Evolutionary conservation across 2,888 invertebrate species (phyloP).

Genomic region (Sabatieria punctata): DNA sequence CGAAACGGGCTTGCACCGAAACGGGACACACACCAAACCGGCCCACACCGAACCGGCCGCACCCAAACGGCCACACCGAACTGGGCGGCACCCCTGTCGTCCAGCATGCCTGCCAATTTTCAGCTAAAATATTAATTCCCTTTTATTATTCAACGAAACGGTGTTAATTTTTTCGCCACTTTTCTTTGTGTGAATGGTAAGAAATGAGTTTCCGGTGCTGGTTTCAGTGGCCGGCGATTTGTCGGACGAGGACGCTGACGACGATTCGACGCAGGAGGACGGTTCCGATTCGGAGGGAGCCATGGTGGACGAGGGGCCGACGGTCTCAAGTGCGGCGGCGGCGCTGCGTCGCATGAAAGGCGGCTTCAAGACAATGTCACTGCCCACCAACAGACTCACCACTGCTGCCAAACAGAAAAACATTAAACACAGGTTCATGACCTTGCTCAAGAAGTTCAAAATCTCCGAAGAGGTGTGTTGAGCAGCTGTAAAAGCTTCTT

Average conservation of each 20-base stretch:
- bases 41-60: too few relatives aligned
- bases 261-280: constrained; percentile 8
- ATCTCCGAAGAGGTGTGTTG: constrained; percentile 74
- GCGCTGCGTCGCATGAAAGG: constrained; percentile 3
- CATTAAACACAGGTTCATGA: constrained; percentile 88
- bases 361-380: constrained; percentile 1
- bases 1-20: too few relatives aligned
- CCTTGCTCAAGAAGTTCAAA: constrained; percentile 76
- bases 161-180: too few relatives aligned
- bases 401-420: constrained; percentile 41
- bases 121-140: too few relatives aligned
- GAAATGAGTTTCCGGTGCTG: neutral
- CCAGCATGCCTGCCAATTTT: too few relatives aligned
- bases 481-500: too few relatives aligned
- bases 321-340: neutral
- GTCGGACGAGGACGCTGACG: constrained; percentile 8
- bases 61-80: too few relatives aligned
- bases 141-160: too few relatives aligned
- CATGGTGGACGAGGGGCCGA: neutral
- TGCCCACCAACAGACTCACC: neutral
- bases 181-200: neutral
- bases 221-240: neutral
- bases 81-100: too few relatives aligned
- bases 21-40: too few relatives aligned
- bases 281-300: constrained; percentile 9